A percentile compares a stretch with the other conserved stretches of the same genome.
phyloP scores from a whole-genome alignment of 1,140 invertebrate species.

The Ceratina japonica region DNA sequence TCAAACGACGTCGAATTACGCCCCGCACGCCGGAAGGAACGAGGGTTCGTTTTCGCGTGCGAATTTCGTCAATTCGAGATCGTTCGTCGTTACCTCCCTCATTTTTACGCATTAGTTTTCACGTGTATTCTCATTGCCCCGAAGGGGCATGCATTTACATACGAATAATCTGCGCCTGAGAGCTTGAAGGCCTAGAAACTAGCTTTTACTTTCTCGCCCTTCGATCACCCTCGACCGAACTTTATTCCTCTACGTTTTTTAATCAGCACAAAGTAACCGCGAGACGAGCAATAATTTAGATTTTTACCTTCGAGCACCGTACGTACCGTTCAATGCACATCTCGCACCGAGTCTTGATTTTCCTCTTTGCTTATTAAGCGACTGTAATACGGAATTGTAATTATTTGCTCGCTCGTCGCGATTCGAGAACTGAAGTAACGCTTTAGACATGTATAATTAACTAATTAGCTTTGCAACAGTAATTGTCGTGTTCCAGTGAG shows the following conservation, averaged over 20 bases:
- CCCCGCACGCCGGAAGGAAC: not conserved
- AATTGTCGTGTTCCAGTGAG: no score
- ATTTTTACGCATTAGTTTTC: constrained; percentile 23
- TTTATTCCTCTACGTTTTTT: not conserved
- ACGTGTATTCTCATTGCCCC: constrained; percentile 50
- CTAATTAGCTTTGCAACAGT: no score
- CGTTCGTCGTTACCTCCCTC: not conserved
- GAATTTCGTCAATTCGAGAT: not conserved
- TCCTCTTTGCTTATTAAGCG: no score
- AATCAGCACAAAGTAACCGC: not conserved
- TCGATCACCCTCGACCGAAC: not conserved
- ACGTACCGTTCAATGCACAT: no score
- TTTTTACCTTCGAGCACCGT: no score
- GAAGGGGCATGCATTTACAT: constrained; percentile 52
- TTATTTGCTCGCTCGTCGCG: no score
- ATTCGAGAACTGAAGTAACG: no score
- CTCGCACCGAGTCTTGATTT: no score
- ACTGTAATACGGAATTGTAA: no score
- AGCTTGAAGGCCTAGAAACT: constrained; percentile 67
- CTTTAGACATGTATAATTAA: not conserved
- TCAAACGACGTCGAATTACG: constrained; percentile 23
- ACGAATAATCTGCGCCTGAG: constrained; percentile 60
- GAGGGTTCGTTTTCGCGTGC: not conserved
- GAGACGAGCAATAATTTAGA: no score
- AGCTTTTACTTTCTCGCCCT: constrained; percentile 1